Percentiles rank a stretch among this genome's conserved stretches.
Conservation (phyloP, 2,797 vertebrate genomes). For the Sternarchorhynchus goeldii region DNA sequence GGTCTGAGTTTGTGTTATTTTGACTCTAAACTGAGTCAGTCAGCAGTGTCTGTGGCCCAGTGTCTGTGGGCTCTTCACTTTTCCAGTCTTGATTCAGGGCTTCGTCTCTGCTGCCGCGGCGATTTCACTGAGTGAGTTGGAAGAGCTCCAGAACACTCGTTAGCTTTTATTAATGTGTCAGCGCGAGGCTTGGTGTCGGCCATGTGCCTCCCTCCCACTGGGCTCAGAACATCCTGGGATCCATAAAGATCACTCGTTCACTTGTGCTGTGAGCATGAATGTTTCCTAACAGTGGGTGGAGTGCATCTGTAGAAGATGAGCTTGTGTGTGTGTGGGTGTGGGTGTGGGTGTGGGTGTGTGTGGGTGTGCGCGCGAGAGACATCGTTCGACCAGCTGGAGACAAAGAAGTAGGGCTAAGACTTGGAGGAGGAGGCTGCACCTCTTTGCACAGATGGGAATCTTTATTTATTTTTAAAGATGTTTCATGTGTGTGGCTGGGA, state of each 20-base stretch:
- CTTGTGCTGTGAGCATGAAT: constrained; percentile 69
- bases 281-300: constrained; percentile 65
- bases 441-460: constrained; percentile 69
- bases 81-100: too few relatives aligned
- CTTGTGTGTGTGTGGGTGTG: constrained; percentile 71
- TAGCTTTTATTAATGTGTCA: constrained; percentile 74
- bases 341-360: constrained; percentile 70
- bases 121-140: constrained; percentile 41
- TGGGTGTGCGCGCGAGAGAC: constrained; percentile 73
- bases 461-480: constrained; percentile 78
- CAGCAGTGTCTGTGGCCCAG: background rate
- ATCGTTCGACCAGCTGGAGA: constrained; percentile 66
- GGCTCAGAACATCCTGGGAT: constrained; percentile 60
- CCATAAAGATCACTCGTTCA: constrained; percentile 75
- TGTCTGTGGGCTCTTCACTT: constrained; percentile 3
- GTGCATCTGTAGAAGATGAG: constrained; percentile 30
- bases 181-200: constrained; percentile 60
- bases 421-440: constrained; percentile 58
- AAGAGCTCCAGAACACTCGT: constrained; percentile 68
- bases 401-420: constrained; percentile 58
- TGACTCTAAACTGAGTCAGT: background rate
- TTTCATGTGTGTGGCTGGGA: constrained; percentile 71
- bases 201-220: constrained; percentile 58
- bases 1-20: too few relatives aligned
- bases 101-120: too few relatives aligned